Base-by-base conservation (phyloP, 2,797 vertebrate species). In the Podargus strigoides region DNA sequence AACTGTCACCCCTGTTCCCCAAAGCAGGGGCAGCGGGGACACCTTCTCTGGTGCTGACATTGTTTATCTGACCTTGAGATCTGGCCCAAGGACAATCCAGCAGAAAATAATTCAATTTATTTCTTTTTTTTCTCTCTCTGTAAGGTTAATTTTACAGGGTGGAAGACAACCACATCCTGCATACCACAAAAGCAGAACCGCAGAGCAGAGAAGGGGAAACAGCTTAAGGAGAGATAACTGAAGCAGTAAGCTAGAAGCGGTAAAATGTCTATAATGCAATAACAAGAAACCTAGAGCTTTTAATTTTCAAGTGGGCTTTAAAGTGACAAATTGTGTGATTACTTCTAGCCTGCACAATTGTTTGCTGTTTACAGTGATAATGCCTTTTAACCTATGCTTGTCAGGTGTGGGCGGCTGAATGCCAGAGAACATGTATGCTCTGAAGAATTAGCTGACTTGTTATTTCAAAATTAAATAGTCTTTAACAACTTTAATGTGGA, bases 341-440 rank as follows among this genome's bases (percentile, higher is more conserved):
- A 64, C 73, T 90, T 89, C 70, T 67, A 85, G 42, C 19, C 50
- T 80, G 84, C 81, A 74, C 53, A 90, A 91, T 64, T 77, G 41
- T 93, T 87, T 78, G 50, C 52, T 88, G 75, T 87, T 95, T 95
- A 80, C 36, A 81, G 81, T 56, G 77, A 87, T 80, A 87, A 87
- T 60, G 46, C 55, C 60, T 95, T 86, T 79, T 90, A 90, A 95
- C 94, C 93, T 82, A 3, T 89, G 76, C 73, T 92, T 96, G 62
- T 95, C 88, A 92, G 85, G 47, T 94, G 93, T 95, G 68, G 93
- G 91, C 96, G 78, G 66, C 94, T 94, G 84, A 94, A 78, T 87
- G 41, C 70, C 56, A 89, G 69, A 87, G 58, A 34, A 77, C 20
- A 23, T 76, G 60, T 1, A 67, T 19, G 10, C n/a, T 70, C 79